These are phyloP conservation scores for Iguana delicatissima DNA, from an alignment of 2,797 vertebrate species.

Conservation along the genomic window DNA sequence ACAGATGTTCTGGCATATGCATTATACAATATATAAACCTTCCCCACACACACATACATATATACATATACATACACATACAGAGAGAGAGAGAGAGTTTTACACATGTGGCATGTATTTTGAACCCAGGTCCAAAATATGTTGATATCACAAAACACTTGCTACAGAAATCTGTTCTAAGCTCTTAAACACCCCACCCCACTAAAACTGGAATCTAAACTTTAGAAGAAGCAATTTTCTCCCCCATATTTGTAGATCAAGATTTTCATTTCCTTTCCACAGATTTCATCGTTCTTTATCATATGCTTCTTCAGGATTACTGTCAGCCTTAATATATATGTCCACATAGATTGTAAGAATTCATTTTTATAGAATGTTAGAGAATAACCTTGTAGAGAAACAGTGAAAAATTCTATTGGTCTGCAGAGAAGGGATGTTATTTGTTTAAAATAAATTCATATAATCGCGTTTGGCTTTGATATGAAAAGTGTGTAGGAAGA, in stretches of 20 bases:
- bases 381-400: slow-evolving; percentile 41
- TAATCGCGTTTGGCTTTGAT: slow-evolving; percentile 13
- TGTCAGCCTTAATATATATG: slow-evolving; percentile 39
- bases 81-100: neutral
- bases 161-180: neutral
- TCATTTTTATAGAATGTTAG: slow-evolving; percentile 31
- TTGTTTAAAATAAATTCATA: slow-evolving; percentile 49
- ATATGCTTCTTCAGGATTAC: slow-evolving; percentile 34
- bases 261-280: slow-evolving; percentile 40
- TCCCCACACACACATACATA: neutral
- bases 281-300: slow-evolving; percentile 38
- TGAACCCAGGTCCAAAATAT: neutral
- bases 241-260: slow-evolving; percentile 36
- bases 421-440: neutral
- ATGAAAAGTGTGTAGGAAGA: slow-evolving; percentile 24
- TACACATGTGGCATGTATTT: neutral
- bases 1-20: neutral
- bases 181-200: neutral
- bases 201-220: slow-evolving; percentile 34
- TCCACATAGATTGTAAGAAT: slow-evolving; percentile 24
- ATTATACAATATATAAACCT: neutral
- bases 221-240: slow-evolving; percentile 32
- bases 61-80: neutral
- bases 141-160: slow-evolving; percentile 13
- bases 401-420: slow-evolving; percentile 13